Evolutionary conservation across 1,140 invertebrate species (phyloP).

Genomic region (Tachypleus tridentatus): DNA sequence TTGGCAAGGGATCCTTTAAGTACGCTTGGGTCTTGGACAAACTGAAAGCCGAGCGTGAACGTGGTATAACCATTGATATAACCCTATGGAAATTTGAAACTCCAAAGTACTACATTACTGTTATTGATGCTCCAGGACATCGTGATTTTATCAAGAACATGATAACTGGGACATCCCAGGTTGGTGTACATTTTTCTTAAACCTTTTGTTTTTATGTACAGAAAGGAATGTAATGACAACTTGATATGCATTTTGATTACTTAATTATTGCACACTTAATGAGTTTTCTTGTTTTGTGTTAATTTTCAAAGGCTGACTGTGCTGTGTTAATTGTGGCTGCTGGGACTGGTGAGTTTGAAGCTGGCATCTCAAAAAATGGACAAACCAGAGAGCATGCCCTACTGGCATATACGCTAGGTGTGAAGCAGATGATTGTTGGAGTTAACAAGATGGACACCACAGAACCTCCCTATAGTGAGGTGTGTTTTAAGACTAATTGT

Average conservation of each 20-base stretch:
- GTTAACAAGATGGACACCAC: conserved; percentile 99
- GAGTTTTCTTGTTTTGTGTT: too few relatives aligned
- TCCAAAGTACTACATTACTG: conserved; percentile 92
- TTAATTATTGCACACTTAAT: too few relatives aligned
- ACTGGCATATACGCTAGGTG: conserved; percentile 92
- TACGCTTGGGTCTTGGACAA: conserved; percentile 98
- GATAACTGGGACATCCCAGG: conserved; percentile 95
- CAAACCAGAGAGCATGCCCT: conserved; percentile 98
- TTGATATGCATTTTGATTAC: conserved; percentile 1
- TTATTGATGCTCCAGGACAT: conserved; percentile 98
- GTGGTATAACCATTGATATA: conserved; percentile 99
- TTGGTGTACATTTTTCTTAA: conserved; percentile 7
- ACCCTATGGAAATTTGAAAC: conserved; percentile 99
- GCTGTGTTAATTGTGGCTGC: conserved; percentile 95
- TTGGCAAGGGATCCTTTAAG: conserved; percentile 96
- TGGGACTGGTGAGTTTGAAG: conserved; percentile 95
- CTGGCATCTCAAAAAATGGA: conserved; percentile 97
- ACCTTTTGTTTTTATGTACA: conserved; percentile 24
- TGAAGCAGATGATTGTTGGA: conserved; percentile 95
- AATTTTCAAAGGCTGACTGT: conserved; percentile 66
- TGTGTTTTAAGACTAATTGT: conserved; percentile 18
- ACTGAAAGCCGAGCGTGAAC: conserved; percentile 95
- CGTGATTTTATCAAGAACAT: conserved; percentile 99
- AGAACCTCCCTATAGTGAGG: conserved; percentile 85
- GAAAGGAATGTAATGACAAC: too few relatives aligned